Base-by-base conservation (phyloP, 2,888 invertebrate species). In the Arge pagana region DNA sequence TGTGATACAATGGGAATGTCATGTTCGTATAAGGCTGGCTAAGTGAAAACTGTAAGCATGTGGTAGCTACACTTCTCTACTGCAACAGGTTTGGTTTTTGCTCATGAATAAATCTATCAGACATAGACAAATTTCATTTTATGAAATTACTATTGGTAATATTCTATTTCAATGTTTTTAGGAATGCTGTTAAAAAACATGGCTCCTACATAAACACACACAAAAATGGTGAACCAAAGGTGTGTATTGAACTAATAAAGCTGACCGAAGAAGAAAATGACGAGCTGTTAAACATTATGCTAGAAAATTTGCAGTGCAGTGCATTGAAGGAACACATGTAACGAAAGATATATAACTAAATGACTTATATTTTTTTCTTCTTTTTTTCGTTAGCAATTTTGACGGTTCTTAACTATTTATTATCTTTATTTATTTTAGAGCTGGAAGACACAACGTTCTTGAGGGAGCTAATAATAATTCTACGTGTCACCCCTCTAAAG, bases 251-350 rank as follows among this genome's bases (percentile, higher is more conserved):
- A 36, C 36, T 13, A 36, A 36, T 36, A 36, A 36, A 18, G 19
- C 36, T 36, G 5, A 36, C 36, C 19, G 18, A 36, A 36, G 36
- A 36, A 36, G 21, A 36, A 18, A 36, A 36, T 36, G 36, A 36
- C 36, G 4, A 36, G 11, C 19, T 36, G 19, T 7, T 33, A 13
- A 33, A 13, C 13, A 33, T 33, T 13, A 33, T 33, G 33, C 3
- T 33, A 13, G 2, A n/a, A 33, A 33, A 33, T 13, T 11, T 33
- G 11, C 33, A 3, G 7, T 33, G n/a, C 13, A 33, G 33, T 33
- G 33, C 33, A 33, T 33, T 33, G 33, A 13, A n/a, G 13, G 33
- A 33, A 33, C 33, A 33, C 33, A 33, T 33, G 33, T 33, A 33
- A 33, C 13, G n/a, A n/a, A 33, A n/a, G 13, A 33, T 13, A 33